Evolutionary conservation across 1,140 invertebrate species (phyloP), one percentile per base, ranked within the genome.

Genomic region (Lycorma delicatula): DNA sequence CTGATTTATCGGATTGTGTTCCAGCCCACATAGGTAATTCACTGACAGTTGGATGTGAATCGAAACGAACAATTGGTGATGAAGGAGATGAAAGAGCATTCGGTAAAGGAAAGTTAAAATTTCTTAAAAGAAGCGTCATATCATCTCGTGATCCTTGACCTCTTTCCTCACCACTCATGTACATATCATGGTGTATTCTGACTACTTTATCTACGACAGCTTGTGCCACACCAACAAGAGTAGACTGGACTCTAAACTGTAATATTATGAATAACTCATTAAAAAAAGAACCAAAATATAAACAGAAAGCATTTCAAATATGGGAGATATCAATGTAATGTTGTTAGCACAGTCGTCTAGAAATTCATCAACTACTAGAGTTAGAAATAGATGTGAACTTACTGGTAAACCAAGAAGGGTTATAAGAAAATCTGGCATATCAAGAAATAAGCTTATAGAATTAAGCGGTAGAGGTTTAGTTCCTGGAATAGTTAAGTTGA

Each of bases 161-260:
- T 26, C 16, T 28, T 11, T 36, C 48, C 1, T 46, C 54, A 41
- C 60, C 63, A 54, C 78, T 81, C 74, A 89, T 83, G 64, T 82
- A 91, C 53, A 81, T 80, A 53, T 93, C 87, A 59, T 91, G 85
- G 68, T 94, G 91, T 53, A 89, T 81, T 48, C 88, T 74, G 4
- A 89, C 87, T 7, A 91, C 82, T 75, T 89, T 89, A 66, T 93
- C 86, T 0, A 94, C 82, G 0, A 92, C 89, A 2, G 87, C 86
- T 74, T 94, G 90, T 29, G 89, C 88, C 29, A 93, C 88, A 23
- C 86, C 84, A 27, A 80, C 86, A 51, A 93, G 73, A 4, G 89
- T 89, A 0, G 84, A 79, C 67, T 93, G 87, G 34, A 82, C 79
- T 38, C 84, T 71, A 72, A 94, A 94, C 78, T 92, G 71, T 59